Evolutionary conservation across 2,888 invertebrate genomes (phyloP), one percentile per base, ranked within the genome.

Genomic region (Exocentrus adspersus): DNA sequence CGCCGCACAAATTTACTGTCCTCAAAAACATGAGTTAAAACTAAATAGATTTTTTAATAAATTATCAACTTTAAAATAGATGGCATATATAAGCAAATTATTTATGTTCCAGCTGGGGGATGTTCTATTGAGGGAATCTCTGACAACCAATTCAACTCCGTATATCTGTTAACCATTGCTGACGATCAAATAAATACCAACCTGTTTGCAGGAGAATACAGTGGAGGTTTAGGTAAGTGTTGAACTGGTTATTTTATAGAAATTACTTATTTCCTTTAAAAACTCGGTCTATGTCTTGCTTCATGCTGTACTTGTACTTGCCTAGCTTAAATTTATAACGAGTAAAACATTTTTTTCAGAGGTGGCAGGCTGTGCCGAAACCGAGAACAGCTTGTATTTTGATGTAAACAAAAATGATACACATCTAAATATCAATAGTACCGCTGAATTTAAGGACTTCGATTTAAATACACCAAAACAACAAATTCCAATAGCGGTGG

Each of bases 91-190:
- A 30, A 30, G 16, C 9, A 17, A 43, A 10, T 43, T 43, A 19
- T 6, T n/a, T 46, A 57, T 9, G 42, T 66, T 68, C 54, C 24
- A 68, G 66, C n/a, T 46, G 65, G 66, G 48, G 19, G 54, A 1
- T 70, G 70, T 50, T 12, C 54, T 2, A 68, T 70, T 20, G 42
- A 41, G 2, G 61, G 42, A 1, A 50, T 65, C 10, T 2, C 1
- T 1, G 41, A 48, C 1, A 12, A 1, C 9, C 19, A 32, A 3
- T 67, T 45, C 10, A 2, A 0, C 42, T 2, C 4, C 6, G 3
- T 19, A 9, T 41, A 20, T 10, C 6, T 14, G 6, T 0, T 59
- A 16, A 1, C 0, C 10, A 32, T 58, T 12, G 4, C 20, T 2
- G 60, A 64, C 37, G 45, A 21, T 6, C 14, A 60, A 56, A 16